These are phyloP conservation scores for Cyprinus carpio DNA, from an alignment of 2,113 vertebrate species.

Conservation along the genomic window DNA sequence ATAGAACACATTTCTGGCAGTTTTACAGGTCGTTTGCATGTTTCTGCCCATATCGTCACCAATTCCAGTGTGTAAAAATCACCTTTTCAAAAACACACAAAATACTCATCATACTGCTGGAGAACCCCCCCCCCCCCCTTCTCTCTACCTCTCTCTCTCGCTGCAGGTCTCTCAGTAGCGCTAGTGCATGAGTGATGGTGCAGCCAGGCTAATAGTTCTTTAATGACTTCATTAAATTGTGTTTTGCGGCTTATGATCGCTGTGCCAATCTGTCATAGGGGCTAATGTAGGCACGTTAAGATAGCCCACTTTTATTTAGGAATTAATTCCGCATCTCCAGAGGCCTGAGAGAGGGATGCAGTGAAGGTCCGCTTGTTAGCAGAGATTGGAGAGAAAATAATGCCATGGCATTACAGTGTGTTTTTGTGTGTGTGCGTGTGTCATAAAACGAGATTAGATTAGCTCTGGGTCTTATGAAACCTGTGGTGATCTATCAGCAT, in stretches of 20 bases:
- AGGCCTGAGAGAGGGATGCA: conserved; percentile 39
- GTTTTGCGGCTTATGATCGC: conserved; percentile 84
- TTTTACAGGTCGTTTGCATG: no score
- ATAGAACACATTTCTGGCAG: neutral
- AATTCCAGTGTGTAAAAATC: conserved; percentile 15
- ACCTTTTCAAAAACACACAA: conserved; percentile 35
- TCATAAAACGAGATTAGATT: conserved; percentile 83
- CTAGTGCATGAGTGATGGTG: conserved; percentile 70
- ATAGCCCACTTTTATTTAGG: conserved; percentile 76
- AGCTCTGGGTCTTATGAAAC: conserved; percentile 78
- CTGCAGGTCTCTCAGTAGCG: conserved; percentile 17
- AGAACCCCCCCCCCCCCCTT: neutral
- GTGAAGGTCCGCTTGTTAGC: conserved; percentile 27
- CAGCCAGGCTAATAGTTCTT: conserved; percentile 73
- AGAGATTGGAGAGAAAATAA: conserved; percentile 51
- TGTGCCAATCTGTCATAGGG: conserved; percentile 81
- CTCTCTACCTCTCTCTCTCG: neutral
- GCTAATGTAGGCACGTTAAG: conserved; percentile 74
- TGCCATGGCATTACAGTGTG: conserved; percentile 37
- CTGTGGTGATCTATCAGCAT: conserved; percentile 78
- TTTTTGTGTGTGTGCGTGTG: conserved; percentile 52
- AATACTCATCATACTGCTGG: neutral
- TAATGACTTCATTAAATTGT: conserved; percentile 83
- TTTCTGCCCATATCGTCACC: no score
- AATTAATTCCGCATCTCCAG: conserved; percentile 74